These are phyloP conservation scores for Clarias gariepinus DNA, from an alignment of 2,113 vertebrate genomes.

Conservation along the genomic window DNA sequence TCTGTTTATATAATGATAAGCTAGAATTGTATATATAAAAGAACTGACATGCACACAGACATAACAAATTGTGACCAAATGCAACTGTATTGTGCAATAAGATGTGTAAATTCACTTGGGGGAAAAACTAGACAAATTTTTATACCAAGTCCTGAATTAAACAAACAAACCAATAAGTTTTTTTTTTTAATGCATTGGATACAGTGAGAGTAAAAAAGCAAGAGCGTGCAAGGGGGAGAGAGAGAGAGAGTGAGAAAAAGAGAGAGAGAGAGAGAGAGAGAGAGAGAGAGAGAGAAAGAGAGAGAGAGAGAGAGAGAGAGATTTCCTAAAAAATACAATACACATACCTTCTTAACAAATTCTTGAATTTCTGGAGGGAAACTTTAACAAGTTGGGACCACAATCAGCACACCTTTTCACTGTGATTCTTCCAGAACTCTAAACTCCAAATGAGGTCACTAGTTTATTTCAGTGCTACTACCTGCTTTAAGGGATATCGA, in stretches of 20 bases:
- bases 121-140: not conserved
- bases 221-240: not conserved
- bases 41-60: not conserved
- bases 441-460: slow-evolving; percentile 8
- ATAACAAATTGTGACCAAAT: not conserved
- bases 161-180: not conserved
- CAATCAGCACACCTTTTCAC: not conserved
- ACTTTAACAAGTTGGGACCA: not conserved
- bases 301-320: slow-evolving; percentile 10
- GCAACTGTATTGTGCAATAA: not conserved
- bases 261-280: slow-evolving; percentile 11
- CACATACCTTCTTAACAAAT: not conserved
- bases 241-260: slow-evolving; percentile 10
- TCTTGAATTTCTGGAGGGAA: not conserved
- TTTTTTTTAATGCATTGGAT: not conserved
- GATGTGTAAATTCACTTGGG: not conserved
- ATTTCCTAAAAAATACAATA: not conserved
- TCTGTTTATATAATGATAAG: not conserved
- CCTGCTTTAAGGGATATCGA: slow-evolving; percentile 21
- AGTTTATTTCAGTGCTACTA: not conserved
- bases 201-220: not conserved
- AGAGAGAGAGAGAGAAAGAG: not conserved
- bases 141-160: not conserved
- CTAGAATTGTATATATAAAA: not conserved
- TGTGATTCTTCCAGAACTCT: not conserved